Conservation (phyloP, 2,113 vertebrate species). For the Saccopteryx leptura region DNA sequence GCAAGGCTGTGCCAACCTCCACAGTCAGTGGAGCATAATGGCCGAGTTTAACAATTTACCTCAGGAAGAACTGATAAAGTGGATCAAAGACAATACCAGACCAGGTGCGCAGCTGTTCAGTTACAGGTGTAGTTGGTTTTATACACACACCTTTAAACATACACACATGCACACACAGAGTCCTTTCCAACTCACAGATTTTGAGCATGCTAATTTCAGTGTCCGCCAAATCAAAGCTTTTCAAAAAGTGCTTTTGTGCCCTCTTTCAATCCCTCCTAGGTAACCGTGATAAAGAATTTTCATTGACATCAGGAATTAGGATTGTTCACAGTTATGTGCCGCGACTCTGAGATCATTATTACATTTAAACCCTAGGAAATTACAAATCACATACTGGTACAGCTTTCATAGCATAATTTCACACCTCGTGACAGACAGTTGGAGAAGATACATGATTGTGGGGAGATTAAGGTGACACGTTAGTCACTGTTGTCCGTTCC, state of each 20-base stretch:
- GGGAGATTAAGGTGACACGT: background rate
- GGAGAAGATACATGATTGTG: background rate
- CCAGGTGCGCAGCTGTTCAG: slow-evolving; percentile 87
- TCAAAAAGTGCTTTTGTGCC: background rate
- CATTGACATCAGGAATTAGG: background rate
- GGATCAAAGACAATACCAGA: slow-evolving; percentile 94
- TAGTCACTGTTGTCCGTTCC: background rate
- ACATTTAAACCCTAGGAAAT: background rate
- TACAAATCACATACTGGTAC: background rate
- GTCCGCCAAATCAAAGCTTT: background rate
- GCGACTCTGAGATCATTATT: background rate
- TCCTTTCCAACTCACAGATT: background rate
- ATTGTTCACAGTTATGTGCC: background rate
- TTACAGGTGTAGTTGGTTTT: background rate
- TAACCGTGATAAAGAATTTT: background rate
- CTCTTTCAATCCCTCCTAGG: background rate
- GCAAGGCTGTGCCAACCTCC: slow-evolving; percentile 95
- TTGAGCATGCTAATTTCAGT: background rate
- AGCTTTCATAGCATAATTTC: background rate
- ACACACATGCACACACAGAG: too few species aligned
- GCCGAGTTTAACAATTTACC: slow-evolving; percentile 98
- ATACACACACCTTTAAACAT: background rate
- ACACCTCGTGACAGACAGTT: background rate
- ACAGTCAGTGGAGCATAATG: slow-evolving; percentile 95
- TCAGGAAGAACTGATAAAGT: slow-evolving; percentile 97